These are phyloP conservation scores for Lasioglossum albipes DNA, from an alignment of 1,140 invertebrate genomes.

Conservation along the genomic window DNA sequence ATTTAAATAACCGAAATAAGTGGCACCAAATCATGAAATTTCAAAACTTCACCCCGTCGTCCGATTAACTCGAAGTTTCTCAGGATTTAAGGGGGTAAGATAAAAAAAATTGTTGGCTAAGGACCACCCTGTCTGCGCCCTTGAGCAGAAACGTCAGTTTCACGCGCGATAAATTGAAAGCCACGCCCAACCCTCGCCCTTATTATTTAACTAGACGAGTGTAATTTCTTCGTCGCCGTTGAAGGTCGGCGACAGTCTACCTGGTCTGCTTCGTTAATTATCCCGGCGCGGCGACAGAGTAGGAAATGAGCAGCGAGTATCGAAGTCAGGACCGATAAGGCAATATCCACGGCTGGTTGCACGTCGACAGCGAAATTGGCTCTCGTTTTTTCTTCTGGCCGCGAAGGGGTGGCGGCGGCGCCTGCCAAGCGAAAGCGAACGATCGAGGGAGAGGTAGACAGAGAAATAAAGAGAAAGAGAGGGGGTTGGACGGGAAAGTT, in stretches of 20 bases:
- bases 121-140: background rate
- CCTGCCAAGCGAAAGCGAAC: background rate
- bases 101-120: too few species aligned
- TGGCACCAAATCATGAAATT: too few species aligned
- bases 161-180: constrained; percentile 22
- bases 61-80: too few species aligned
- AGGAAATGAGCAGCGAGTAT: background rate
- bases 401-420: background rate
- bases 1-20: too few species aligned
- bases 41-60: too few species aligned
- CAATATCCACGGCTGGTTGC: constrained; percentile 21
- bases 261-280: constrained; percentile 22
- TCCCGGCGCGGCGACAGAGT: background rate
- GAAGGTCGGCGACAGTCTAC: background rate
- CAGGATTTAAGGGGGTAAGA: too few species aligned
- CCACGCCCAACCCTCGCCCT: background rate
- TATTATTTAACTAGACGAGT: constrained; percentile 30
- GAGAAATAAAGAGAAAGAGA: too few species aligned
- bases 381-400: background rate
- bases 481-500: background rate
- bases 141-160: background rate
- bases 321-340: background rate
- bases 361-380: constrained; percentile 20
- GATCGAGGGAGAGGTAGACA: too few species aligned
- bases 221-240: constrained; percentile 25